A percentile compares a stretch with the other conserved stretches of the same genome.
phyloP scores from a whole-genome alignment of 2,888 invertebrate genomes.

The Drosophila anceps region DNA sequence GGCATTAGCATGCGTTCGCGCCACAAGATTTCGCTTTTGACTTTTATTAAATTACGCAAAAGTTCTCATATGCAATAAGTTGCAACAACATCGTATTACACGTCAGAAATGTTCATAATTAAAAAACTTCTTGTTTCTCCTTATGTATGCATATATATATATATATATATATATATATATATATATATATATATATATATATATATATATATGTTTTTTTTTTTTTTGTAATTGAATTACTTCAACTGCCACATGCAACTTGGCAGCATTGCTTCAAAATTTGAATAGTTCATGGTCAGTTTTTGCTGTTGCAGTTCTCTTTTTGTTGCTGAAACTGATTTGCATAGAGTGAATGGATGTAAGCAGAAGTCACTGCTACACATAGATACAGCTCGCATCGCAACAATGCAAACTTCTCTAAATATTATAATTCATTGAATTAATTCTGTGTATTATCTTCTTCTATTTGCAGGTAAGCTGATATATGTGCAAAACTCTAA shows the following conservation, averaged over 20 bases:
- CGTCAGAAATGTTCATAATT: constrained; percentile 49
- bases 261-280: constrained; percentile 35
- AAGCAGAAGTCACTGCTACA: constrained; percentile 24
- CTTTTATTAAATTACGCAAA: constrained; percentile 54
- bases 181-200: constrained; percentile 11
- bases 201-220: not conserved
- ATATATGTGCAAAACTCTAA: not conserved
- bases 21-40: constrained; percentile 45
- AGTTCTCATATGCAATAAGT: constrained; percentile 42
- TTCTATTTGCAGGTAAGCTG: constrained; percentile 51
- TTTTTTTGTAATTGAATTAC: constrained; percentile 3
- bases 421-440: constrained; percentile 38
- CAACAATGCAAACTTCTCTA: constrained; percentile 19
- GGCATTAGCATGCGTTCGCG: constrained; percentile 27
- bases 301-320: constrained; percentile 29
- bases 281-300: constrained; percentile 68
- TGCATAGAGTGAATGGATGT: constrained; percentile 56
- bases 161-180: not conserved
- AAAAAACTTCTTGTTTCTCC: constrained; percentile 33
- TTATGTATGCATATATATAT: constrained; percentile 14
- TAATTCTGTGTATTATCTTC: constrained; percentile 31
- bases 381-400: constrained; percentile 18
- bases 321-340: constrained; percentile 52
- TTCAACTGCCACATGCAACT: constrained; percentile 14
- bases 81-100: constrained; percentile 34